Conservation (phyloP, 2,888 invertebrate species). For the Amblyteles armatorius region DNA sequence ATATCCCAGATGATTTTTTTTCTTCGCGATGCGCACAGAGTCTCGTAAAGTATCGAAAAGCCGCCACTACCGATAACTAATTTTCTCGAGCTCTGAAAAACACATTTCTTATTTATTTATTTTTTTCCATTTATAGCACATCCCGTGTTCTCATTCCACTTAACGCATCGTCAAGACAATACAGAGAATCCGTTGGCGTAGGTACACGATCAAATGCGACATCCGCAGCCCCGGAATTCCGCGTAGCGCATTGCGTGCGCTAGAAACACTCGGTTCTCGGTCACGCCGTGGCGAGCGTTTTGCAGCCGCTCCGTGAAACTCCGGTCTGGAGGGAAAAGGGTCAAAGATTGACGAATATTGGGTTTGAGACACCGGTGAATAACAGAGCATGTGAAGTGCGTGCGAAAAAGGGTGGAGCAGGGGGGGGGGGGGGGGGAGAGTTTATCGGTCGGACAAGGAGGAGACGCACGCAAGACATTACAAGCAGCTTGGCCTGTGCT, state of each 20-base stretch:
- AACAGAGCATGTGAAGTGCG: conserved; percentile 24
- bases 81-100: not conserved
- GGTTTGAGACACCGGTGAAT: not conserved
- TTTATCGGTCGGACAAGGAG: conserved; percentile 62
- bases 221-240: not conserved
- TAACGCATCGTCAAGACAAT: not conserved
- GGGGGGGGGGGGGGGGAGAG: conserved; percentile 28
- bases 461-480: conserved; percentile 67
- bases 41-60: not conserved
- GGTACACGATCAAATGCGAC: not conserved
- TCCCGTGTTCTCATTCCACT: not conserved
- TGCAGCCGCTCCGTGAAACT: not conserved
- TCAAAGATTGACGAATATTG: conserved; percentile 21
- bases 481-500: conserved; percentile 78
- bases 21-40: too few species aligned
- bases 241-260: not conserved
- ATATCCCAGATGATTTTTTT: too few species aligned
- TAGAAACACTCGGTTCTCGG: not conserved
- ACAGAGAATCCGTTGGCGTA: conserved; percentile 18
- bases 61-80: not conserved
- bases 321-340: not conserved
- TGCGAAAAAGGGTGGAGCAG: conserved; percentile 28
- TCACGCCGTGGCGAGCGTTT: not conserved
- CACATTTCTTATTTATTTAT: not conserved
- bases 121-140: not conserved